phyloP scores from a whole-genome alignment of 2,113 vertebrate genomes.

The Albula glossodonta region DNA sequence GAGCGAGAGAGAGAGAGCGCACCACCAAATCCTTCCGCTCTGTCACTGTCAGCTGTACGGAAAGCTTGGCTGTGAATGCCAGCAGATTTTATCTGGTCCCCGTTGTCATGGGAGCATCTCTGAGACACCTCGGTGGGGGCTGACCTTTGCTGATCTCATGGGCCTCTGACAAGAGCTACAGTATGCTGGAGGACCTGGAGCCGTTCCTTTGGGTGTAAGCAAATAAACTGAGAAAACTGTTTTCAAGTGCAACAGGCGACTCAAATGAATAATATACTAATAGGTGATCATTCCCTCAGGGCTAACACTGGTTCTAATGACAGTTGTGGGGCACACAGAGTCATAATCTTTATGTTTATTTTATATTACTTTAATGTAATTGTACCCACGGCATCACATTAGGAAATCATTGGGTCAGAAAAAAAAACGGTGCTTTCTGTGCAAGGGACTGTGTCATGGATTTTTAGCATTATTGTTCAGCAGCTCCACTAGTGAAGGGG shows the following conservation, averaged over 20 bases:
- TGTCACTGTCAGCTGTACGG: background rate
- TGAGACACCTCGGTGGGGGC: background rate
- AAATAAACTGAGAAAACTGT: background rate
- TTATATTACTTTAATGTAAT: background rate
- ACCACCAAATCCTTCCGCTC: background rate
- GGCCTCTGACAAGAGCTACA: background rate
- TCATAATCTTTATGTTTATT: background rate
- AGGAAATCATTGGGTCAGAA: background rate
- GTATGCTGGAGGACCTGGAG: background rate
- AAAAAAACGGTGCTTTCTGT: background rate
- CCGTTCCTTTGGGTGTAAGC: background rate
- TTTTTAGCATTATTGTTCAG: background rate
- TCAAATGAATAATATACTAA: background rate
- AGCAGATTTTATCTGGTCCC: background rate
- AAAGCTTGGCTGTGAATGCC: background rate
- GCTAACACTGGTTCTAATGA: background rate
- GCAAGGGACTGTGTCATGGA: background rate
- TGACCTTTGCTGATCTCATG: background rate
- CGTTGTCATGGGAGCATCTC: background rate
- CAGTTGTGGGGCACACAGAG: background rate
- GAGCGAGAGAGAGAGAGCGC: background rate
- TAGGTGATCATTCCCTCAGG: background rate
- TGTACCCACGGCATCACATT: background rate
- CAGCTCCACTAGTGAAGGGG: background rate
- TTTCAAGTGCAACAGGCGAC: background rate